Evolutionary conservation across 2,113 vertebrate genomes (phyloP), one percentile per base, ranked within the genome.

Genomic region (Scolopax mira): DNA sequence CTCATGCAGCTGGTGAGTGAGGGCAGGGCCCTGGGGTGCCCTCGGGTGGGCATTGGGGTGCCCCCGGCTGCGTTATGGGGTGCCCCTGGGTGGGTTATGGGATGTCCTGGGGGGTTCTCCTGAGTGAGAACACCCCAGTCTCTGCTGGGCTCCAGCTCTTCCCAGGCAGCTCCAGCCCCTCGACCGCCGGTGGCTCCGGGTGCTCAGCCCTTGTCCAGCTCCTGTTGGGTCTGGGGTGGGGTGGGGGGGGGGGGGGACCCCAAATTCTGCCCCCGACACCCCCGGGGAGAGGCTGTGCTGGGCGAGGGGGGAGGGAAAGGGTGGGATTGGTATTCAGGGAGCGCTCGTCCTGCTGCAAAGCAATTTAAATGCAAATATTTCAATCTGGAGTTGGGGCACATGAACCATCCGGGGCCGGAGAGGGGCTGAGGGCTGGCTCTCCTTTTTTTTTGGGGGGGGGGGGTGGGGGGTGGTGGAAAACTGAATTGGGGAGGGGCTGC

Each of bases 1-100:
- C 98, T 99, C 52, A 97, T 99, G 80, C 98, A 99, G 92, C 97
- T 98, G 98, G 99, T 99, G 98, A 85, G 97, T 80, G 28, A 11
- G 5, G 5, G 21, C 5, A 7, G 23, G 27, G 41, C 18, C 10
- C 7, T 52, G n/a, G 51, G 30, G 27, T 61, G 35, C 16, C 13
- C 37, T 8, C 3, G 24, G 31, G 33, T 71, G 48, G 48, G 66
- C n/a, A n/a, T n/a, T 52, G n/a, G 51, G 30, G 27, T 61, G 35
- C 16, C 13, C 37, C 11, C 3, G 24, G 31, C n/a, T n/a, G 33
- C 52, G 48, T 13, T 7, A 1, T 14, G 42, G 64, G 64, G 23
- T 67, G 42, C 14, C 15, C 22, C 31, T 7, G 10, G 37, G 37
- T 39, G 17, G 48, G 67, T 18, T 10, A 3, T 13, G 41, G 64